Evolutionary conservation across 2,113 vertebrate species (phyloP).

Genomic region (Taurulus bubalis): DNA sequence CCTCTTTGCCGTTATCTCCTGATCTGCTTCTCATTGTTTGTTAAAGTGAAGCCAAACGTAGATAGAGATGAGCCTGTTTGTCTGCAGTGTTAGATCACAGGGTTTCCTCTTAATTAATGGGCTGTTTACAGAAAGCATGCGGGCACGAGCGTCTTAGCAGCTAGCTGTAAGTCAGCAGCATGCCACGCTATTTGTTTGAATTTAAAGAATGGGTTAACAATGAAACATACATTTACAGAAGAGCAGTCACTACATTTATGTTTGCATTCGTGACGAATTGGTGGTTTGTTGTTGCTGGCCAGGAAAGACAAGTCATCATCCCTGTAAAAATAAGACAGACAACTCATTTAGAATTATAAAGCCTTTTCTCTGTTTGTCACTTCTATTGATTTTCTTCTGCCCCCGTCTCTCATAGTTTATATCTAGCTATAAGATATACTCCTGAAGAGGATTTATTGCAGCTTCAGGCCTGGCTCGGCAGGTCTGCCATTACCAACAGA

Average conservation of each 20-base stretch:
- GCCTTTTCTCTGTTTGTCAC: conserved; percentile 84
- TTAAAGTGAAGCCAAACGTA: conserved; percentile 42
- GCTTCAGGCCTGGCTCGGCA: conserved; percentile 77
- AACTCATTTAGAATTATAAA: conserved; percentile 85
- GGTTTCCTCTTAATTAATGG: conserved; percentile 57
- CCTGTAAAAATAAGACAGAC: conserved; percentile 74
- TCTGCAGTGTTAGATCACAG: conserved; percentile 30
- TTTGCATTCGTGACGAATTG: conserved; percentile 35
- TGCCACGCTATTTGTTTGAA: conserved; percentile 16
- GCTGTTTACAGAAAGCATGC: conserved; percentile 46
- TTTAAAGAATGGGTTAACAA: conserved; percentile 17
- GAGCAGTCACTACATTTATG: background rate
- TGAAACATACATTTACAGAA: conserved; percentile 11
- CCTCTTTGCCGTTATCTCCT: conserved; percentile 40
- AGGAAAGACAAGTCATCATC: conserved; percentile 58
- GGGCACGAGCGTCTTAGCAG: background rate
- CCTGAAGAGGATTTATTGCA: conserved; percentile 80
- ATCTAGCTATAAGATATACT: conserved; percentile 83
- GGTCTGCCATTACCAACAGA: conserved; percentile 83
- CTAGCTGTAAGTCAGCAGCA: conserved; percentile 8
- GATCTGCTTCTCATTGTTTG: conserved; percentile 51
- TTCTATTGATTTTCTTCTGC: conserved; percentile 82
- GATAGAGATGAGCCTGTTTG: conserved; percentile 22
- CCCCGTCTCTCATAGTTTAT: conserved; percentile 83
- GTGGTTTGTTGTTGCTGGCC: conserved; percentile 43